Conservation (phyloP, 1,140 invertebrate species). For the Cryptotermes secundus region DNA sequence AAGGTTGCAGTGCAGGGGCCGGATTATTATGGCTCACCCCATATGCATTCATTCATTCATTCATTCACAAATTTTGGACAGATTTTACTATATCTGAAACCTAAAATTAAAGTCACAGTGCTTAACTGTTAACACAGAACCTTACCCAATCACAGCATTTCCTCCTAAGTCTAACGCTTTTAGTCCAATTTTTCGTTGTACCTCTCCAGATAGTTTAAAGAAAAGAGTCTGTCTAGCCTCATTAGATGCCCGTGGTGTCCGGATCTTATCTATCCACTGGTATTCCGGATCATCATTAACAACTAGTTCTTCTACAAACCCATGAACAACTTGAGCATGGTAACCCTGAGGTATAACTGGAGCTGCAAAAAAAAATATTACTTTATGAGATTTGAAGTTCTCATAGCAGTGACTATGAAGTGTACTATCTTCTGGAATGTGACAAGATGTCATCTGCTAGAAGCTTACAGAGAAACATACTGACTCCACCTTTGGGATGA, state of each 20-base stretch:
- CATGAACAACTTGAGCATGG: constrained; percentile 82
- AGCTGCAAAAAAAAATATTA: constrained; percentile 34
- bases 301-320: constrained; percentile 96
- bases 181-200: constrained; percentile 89
- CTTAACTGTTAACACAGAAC: not conserved
- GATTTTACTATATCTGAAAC: not conserved
- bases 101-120: no score
- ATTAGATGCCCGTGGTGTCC: constrained; percentile 93
- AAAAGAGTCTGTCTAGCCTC: constrained; percentile 95
- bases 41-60: no score
- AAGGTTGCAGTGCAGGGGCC: no score
- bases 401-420: no score
- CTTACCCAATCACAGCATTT: constrained; percentile 87
- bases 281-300: constrained; percentile 98
- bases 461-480: no score
- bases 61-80: no score
- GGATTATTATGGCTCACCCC: no score
- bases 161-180: constrained; percentile 93
- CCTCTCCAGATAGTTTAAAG: constrained; percentile 91
- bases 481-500: no score
- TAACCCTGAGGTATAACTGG: constrained; percentile 82
- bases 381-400: no score
- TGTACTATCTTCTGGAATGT: no score
- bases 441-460: no score
- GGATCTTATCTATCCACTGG: constrained; percentile 98